These are phyloP conservation scores for Phylloscopus collybita DNA, from an alignment of 2,797 vertebrate species.

Conservation along the genomic window DNA sequence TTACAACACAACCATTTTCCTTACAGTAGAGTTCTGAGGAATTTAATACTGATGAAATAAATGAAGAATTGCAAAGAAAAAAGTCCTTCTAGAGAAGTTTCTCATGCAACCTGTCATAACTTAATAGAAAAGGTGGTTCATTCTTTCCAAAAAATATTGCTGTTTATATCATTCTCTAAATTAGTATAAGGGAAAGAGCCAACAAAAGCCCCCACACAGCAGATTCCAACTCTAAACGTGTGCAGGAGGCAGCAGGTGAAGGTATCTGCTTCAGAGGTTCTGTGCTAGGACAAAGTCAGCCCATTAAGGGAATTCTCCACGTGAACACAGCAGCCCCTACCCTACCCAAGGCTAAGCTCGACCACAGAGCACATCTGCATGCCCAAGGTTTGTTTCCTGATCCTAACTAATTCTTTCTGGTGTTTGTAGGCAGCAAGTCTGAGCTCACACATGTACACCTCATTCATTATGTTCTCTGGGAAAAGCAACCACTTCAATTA, in stretches of 20 bases:
- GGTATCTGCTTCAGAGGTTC: background rate
- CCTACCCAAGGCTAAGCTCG: background rate
- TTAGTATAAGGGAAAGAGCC: background rate
- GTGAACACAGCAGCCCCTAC: background rate
- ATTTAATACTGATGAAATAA: constrained; percentile 24
- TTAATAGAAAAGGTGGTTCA: background rate
- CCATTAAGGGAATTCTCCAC: background rate
- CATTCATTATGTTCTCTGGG: background rate
- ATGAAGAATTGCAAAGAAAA: background rate
- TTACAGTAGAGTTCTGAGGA: constrained; percentile 11
- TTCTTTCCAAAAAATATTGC: background rate
- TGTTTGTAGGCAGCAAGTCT: background rate
- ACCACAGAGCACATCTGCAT: background rate
- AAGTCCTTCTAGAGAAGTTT: background rate
- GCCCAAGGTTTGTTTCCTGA: background rate
- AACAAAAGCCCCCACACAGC: background rate
- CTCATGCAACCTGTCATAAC: background rate
- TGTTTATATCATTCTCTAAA: background rate
- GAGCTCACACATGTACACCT: background rate
- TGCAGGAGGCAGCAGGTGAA: background rate
- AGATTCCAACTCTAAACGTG: background rate
- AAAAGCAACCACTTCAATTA: background rate
- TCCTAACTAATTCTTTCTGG: background rate
- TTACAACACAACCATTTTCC: constrained; percentile 29
- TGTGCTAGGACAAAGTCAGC: background rate